These are phyloP conservation scores for Poecilobothrus nobilitatus DNA, from an alignment of 2,888 invertebrate genomes.

Conservation along the genomic window DNA sequence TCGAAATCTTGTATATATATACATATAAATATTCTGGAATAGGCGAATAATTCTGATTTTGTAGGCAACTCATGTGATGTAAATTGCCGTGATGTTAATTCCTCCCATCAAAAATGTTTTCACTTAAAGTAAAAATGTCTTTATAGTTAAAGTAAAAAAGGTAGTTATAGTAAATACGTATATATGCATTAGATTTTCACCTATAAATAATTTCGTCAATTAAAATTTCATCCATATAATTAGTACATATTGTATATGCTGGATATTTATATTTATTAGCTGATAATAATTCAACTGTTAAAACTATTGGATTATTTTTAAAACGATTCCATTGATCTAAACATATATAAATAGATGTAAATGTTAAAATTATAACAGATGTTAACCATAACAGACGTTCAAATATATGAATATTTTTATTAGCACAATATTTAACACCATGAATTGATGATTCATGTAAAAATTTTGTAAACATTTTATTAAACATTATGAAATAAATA, in stretches of 20 bases:
- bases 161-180: too few relatives aligned
- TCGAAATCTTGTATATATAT: too few relatives aligned
- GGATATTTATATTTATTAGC: constrained; percentile 45
- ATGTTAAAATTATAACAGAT: constrained; percentile 28
- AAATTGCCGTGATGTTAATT: too few relatives aligned
- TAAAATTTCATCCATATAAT: constrained; percentile 33
- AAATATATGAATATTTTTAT: constrained; percentile 32
- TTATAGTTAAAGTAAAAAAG: too few relatives aligned
- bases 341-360: constrained; percentile 31
- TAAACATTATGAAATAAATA: too few relatives aligned
- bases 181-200: constrained; percentile 19
- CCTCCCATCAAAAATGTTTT: too few relatives aligned
- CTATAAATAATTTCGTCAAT: constrained; percentile 32
- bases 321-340: constrained; percentile 42
- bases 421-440: constrained; percentile 35
- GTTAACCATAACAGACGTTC: constrained; percentile 35
- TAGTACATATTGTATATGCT: constrained; percentile 47
- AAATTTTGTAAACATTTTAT: background rate
- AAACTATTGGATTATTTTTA: constrained; percentile 46
- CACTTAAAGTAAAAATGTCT: too few relatives aligned
- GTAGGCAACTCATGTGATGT: too few relatives aligned
- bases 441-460: constrained; percentile 34
- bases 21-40: too few relatives aligned
- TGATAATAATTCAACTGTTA: constrained; percentile 46
- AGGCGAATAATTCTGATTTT: too few relatives aligned